Evolutionary conservation across 2,113 vertebrate genomes (phyloP).

Genomic region (Malaclemys terrapin): DNA sequence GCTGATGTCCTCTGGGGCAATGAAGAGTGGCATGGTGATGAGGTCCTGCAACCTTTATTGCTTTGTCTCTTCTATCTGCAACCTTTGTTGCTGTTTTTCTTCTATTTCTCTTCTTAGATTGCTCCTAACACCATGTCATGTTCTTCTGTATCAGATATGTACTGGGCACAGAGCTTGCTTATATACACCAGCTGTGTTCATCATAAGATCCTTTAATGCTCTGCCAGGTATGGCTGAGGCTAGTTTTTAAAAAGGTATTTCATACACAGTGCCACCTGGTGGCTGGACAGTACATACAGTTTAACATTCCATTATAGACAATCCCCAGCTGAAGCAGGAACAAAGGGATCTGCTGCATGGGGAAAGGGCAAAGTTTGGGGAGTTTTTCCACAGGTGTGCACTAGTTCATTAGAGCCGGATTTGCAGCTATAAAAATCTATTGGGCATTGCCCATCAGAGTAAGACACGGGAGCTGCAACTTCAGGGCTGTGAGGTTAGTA

Average conservation of each 20-base stretch:
- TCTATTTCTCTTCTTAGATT: neutral
- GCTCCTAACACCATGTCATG: neutral
- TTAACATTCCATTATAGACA: too few species aligned
- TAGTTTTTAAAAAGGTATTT: neutral
- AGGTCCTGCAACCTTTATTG: neutral
- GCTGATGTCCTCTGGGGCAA: neutral
- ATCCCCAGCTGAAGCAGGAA: neutral
- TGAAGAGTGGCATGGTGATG: neutral
- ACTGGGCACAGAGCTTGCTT: neutral
- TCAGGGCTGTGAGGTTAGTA: neutral
- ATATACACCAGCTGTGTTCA: neutral
- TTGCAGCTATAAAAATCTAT: neutral
- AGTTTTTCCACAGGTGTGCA: neutral
- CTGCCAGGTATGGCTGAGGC: neutral
- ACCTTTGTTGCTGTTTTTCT: neutral
- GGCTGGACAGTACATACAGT: too few species aligned
- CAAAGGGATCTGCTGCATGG: neutral
- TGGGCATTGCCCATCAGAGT: neutral
- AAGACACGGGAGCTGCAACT: neutral
- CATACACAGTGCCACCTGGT: neutral
- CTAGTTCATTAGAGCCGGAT: rapidly evolving
- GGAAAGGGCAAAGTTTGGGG: neutral
- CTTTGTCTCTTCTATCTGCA: too few species aligned
- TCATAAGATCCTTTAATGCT: neutral
- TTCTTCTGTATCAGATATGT: neutral